phyloP scores from a whole-genome alignment of 1,140 invertebrate species.

The Hyposmocoma kahamanoa region DNA sequence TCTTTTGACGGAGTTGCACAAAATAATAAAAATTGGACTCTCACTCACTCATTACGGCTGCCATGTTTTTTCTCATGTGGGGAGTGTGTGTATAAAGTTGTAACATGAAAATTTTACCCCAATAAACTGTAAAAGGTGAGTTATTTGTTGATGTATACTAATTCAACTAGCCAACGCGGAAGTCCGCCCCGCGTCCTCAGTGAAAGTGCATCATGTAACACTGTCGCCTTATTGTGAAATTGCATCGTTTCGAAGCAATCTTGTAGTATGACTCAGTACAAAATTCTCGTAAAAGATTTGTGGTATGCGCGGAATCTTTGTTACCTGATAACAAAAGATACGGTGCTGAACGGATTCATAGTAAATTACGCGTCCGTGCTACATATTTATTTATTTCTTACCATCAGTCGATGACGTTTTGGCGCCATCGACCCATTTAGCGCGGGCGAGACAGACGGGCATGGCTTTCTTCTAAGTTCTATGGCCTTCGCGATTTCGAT shows the following conservation, averaged over 20 bases:
- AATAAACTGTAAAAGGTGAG: slow-evolving; percentile 62
- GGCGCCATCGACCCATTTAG: slow-evolving; percentile 72
- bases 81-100: slow-evolving; percentile 66
- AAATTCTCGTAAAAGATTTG: slow-evolving; percentile 26
- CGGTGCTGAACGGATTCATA: too few species aligned
- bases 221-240: slow-evolving; percentile 67
- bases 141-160: slow-evolving; percentile 29
- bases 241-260: slow-evolving; percentile 45
- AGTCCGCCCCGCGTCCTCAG: slow-evolving; percentile 45
- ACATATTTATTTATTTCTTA: slow-evolving; percentile 26
- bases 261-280: slow-evolving; percentile 38
- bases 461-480: slow-evolving; percentile 42
- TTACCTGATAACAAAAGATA: slow-evolving; percentile 17
- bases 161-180: slow-evolving; percentile 39
- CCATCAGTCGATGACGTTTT: slow-evolving; percentile 60
- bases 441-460: slow-evolving; percentile 49
- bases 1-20: slow-evolving; percentile 69
- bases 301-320: slow-evolving; percentile 19
- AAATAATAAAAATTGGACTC: slow-evolving; percentile 58
- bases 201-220: slow-evolving; percentile 73
- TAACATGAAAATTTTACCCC: slow-evolving; percentile 67
- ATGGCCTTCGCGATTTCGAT: slow-evolving; percentile 49
- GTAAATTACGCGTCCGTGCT: slow-evolving; percentile 6
- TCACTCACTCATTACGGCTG: slow-evolving; percentile 63
- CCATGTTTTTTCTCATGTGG: slow-evolving; percentile 73